Percentiles rank a stretch among this genome's conserved stretches.
Conservation (phyloP, 2,113 vertebrate genomes). For the Mixornis gularis region DNA sequence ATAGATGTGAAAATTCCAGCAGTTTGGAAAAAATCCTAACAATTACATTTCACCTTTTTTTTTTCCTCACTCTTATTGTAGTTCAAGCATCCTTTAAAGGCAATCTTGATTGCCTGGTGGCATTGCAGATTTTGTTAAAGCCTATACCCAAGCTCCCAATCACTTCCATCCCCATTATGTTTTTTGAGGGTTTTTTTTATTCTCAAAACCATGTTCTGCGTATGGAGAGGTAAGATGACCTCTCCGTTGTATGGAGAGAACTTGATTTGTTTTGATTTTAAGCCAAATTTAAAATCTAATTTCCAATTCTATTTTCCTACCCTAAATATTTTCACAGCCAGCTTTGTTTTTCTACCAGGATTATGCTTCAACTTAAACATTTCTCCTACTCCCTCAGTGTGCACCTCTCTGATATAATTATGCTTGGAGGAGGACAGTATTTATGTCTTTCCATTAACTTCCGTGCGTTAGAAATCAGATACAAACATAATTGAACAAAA, state of each 20-base stretch:
- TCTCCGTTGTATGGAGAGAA: background rate
- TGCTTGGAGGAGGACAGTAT: background rate
- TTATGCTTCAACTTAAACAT: background rate
- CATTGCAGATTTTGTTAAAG: background rate
- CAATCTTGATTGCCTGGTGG: background rate
- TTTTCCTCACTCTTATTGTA: background rate
- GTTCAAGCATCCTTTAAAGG: background rate
- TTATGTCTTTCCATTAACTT: background rate
- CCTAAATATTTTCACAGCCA: background rate
- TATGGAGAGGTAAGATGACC: background rate
- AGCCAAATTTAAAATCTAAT: background rate
- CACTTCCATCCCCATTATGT: background rate
- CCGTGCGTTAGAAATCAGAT: background rate
- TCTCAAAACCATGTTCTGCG: background rate
- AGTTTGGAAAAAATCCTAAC: background rate
- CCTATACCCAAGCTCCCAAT: background rate
- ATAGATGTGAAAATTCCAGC: background rate
- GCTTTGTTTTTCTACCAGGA: background rate
- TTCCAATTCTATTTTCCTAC: background rate
- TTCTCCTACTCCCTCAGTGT: background rate
- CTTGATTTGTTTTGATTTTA: background rate
- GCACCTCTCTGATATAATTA: background rate
- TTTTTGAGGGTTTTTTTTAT: background rate
- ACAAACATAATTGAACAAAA: background rate
- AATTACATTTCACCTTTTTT: background rate